Base-by-base conservation (phyloP, 1,140 invertebrate genomes). In the Brachionus manjavacas region DNA sequence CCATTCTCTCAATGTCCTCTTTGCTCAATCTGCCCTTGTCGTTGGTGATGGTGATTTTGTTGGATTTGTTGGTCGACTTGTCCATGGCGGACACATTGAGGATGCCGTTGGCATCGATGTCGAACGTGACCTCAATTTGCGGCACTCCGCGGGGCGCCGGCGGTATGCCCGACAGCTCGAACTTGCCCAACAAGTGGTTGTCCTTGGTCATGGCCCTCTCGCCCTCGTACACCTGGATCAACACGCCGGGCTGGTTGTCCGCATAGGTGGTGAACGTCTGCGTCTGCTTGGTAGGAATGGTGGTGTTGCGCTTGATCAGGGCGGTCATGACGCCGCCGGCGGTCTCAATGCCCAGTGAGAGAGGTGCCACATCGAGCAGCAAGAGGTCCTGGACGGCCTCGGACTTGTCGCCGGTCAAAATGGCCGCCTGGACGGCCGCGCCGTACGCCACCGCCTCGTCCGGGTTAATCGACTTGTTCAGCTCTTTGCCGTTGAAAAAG, bases 291-390 rank as follows among this genome's bases (percentile, higher is more conserved):
- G 97, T 99, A 20, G 97, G 97, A 87, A 99, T 99, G 52, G 98
- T 96, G 55, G 96, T 98, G 91, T 99, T 99, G 87, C 97, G 90
- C 81, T 95, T 94, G 88, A 99, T 99, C 25, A 99, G 91, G 89
- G 99, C 99, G 85, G 97, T 99, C 97, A 99, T 99, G 9, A 99
- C 96, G 85, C 97, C 97, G 85, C 97, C 97, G 84, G 99, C 97
- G 85, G 97, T 99, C 91, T 99, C 97, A 88, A 99, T 99, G 86
- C 97, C 97, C 92, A 99, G 93, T 83, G 97, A 99, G 66, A 99
- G 91, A 86, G 97, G 97, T 88, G 98, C 99, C 52, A 99, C 97
- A 88, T 99, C 97, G 52, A 99, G 91, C 84, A 99, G 92, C 4
- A 99, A 96, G 85, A 99, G 94, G 78, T 97, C 96, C 86, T 96